Conservation (phyloP, 2,113 vertebrate genomes). For the Zosterops japonicus region DNA sequence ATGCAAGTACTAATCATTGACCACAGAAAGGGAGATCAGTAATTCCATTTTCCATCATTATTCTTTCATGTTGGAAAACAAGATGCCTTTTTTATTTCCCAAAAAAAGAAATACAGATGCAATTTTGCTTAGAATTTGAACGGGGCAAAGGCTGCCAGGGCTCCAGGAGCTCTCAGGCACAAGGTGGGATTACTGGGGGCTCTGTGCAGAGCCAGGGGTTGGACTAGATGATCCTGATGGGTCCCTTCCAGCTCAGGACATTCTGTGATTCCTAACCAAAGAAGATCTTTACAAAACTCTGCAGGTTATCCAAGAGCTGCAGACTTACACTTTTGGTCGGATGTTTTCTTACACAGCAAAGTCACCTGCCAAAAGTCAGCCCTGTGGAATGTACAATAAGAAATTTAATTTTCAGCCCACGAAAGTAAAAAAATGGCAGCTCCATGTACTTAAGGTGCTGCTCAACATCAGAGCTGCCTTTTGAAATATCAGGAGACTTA, state of each 20-base stretch:
- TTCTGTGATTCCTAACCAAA: background rate
- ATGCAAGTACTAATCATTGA: background rate
- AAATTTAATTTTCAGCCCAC: background rate
- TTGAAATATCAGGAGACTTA: background rate
- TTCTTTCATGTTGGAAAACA: background rate
- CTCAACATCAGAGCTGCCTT: background rate
- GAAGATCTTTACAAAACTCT: background rate
- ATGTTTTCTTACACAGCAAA: background rate
- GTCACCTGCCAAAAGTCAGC: background rate
- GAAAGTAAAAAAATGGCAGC: background rate
- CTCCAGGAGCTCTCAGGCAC: background rate
- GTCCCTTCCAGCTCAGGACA: background rate
- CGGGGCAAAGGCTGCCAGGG: background rate
- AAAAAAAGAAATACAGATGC: background rate
- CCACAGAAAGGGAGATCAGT: background rate
- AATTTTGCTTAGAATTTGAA: background rate
- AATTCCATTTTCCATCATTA: background rate
- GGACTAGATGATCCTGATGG: no score
- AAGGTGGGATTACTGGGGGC: background rate
- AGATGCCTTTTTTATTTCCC: background rate
- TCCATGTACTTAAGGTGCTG: background rate
- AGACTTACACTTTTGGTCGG: fast-evolving
- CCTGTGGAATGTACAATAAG: background rate
- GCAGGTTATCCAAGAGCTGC: background rate
- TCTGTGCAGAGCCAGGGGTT: background rate